Evolutionary conservation across 1,140 invertebrate genomes (phyloP), one percentile per base, ranked within the genome.

Genomic region (Phymorhynchus buccinoides): DNA sequence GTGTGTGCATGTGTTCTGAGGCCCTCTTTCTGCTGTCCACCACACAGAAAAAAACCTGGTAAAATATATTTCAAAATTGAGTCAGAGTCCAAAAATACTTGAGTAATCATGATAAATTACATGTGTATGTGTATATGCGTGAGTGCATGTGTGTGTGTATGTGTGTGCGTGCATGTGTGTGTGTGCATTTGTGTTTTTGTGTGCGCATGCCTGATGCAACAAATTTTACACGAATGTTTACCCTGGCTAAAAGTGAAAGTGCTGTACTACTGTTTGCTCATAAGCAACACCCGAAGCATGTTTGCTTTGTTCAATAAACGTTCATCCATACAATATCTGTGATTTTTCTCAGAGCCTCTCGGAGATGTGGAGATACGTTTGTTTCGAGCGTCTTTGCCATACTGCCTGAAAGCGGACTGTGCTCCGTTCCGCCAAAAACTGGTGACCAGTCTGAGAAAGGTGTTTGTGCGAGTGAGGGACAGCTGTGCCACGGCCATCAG

Each of bases 401-500:
- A 84, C 75, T 92, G 91, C 80, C 83, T 93, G 71, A 92, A 91
- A 78, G 85, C 91, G 66, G 91, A 92, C 73, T 91, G 90, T 1
- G 89, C 92, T 37, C 89, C 91, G 48, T 93, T 93, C 68, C 88
- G 92, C 35, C 91, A 92, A 85, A 86, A 88, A 56, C 80, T 92
- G 27, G 73, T 86, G 27, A 80, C 88, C 62, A 85, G 87, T 52
- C 35, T 92, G 37, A 88, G 87, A 39, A 90, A 87, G 78, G 66
- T 92, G 32, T 66, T 91, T 44, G 85, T 89, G 1, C 84, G 91
- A 32, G 80, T 91, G 1, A 86, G 91, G 62, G 91, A 92, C 81
- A 85, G 88, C 62, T 88, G 87, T 80, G 42, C 86, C 22, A 86
- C 84, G 32, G 78, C 87, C 30, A 83, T 91, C 16, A 89, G 87